phyloP scores from a whole-genome alignment of 2,888 invertebrate species.

The Branchinecta sandiegonensis region DNA sequence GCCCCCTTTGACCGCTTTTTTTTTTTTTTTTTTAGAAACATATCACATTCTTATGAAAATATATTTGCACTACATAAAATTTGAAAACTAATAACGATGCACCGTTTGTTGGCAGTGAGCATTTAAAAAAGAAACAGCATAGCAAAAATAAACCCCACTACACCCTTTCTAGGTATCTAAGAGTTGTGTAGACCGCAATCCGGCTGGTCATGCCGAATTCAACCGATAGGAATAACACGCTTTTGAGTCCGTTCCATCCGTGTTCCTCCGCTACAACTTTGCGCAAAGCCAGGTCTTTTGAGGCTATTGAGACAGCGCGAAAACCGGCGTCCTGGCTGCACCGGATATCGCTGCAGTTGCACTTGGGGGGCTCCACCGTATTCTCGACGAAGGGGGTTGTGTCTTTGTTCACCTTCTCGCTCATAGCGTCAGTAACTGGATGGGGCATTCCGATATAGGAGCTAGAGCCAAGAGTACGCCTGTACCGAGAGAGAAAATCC shows the following conservation, averaged over 20 bases:
- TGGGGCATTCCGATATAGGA: too few species aligned
- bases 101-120: too few species aligned
- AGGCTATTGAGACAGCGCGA: background rate
- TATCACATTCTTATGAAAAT: too few species aligned
- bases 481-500: too few species aligned
- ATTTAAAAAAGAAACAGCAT: too few species aligned
- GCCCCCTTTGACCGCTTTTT: too few species aligned
- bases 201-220: background rate
- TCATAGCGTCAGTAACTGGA: too few species aligned
- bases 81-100: too few species aligned
- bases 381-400: background rate
- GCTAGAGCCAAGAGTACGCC: too few species aligned
- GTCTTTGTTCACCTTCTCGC: background rate
- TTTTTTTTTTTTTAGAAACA: too few species aligned
- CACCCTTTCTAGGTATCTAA: background rate
- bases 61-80: too few species aligned
- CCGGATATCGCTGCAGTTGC: constrained; percentile 10
- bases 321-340: constrained; percentile 6
- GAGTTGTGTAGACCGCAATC: background rate
- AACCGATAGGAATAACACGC: background rate
- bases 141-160: background rate
- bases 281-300: background rate
- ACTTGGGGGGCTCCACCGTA: background rate
- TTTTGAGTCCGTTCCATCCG: background rate
- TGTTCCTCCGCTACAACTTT: background rate